Conservation (phyloP, 37 sponge, comb jelly and placozoan genomes). For the Mnemiopsis leidyi region DNA sequence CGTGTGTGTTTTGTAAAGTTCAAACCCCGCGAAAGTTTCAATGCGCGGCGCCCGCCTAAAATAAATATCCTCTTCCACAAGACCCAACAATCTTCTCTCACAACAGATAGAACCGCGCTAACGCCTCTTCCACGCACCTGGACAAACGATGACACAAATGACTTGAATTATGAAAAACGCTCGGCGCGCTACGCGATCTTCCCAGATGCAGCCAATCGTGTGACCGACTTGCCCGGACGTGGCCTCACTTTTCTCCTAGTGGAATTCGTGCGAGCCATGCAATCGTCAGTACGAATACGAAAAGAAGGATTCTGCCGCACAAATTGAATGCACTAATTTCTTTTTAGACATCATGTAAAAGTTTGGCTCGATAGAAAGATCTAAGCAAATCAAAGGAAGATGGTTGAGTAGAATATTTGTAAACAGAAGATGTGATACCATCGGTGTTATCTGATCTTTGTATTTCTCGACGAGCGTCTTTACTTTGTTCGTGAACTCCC, state of each 20-base stretch:
- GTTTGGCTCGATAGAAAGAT: no score
- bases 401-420: no score
- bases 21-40: conserved; percentile 16
- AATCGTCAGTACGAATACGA: background rate
- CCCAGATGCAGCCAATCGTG: background rate
- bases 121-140: conserved; percentile 15
- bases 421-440: background rate
- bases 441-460: conserved; percentile 1
- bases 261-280: background rate
- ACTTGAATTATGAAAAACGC: background rate
- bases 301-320: no score
- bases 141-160: background rate
- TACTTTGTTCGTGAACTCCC: conserved; percentile 59
- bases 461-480: conserved; percentile 33
- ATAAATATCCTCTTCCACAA: conserved; percentile 15
- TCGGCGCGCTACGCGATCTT: background rate
- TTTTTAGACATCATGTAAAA: no score
- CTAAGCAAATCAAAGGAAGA: no score
- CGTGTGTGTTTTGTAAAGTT: background rate
- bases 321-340: no score
- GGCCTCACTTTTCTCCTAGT: background rate
- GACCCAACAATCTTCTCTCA: background rate
- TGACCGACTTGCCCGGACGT: background rate
- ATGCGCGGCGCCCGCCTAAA: conserved; percentile 25
- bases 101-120: conserved; percentile 10